Percentiles rank a stretch among this genome's conserved stretches.
Conservation (phyloP, 2,888 invertebrate species). For the Cancer borealis region DNA sequence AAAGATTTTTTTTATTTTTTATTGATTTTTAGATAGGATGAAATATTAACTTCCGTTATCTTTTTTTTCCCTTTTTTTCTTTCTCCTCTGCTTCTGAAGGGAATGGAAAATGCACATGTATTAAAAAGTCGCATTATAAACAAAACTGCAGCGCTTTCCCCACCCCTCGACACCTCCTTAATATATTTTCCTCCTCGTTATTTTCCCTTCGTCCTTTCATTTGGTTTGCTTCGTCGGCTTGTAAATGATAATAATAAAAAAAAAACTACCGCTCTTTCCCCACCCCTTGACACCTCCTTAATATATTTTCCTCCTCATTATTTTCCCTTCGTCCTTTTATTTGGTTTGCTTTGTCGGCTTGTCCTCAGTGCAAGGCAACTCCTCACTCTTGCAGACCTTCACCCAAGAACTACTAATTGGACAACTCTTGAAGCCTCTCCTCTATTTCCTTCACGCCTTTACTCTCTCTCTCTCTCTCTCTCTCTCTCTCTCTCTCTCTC, state of each 20-base stretch:
- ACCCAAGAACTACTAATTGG: neutral
- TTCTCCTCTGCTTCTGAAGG: too few relatives aligned
- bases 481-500: too few relatives aligned
- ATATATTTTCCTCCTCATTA: neutral
- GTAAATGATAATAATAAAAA: neutral
- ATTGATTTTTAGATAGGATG: too few relatives aligned
- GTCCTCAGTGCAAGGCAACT: slow-evolving; percentile 5
- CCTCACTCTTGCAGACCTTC: neutral
- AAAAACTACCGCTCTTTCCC: neutral
- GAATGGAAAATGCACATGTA: too few relatives aligned
- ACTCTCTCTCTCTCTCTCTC: neutral
- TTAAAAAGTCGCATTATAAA: too few relatives aligned
- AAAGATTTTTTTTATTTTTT: too few relatives aligned
- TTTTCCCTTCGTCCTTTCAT: too few relatives aligned
- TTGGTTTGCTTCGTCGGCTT: neutral
- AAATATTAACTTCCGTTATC: neutral
- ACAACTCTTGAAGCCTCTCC: neutral
- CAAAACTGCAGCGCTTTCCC: too few relatives aligned
- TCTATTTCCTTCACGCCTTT: neutral
- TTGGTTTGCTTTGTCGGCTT: neutral
- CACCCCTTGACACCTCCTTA: neutral
- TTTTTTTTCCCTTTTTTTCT: too few relatives aligned
- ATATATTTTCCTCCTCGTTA: too few relatives aligned
- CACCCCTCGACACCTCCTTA: too few relatives aligned
- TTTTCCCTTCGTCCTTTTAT: neutral